These are phyloP conservation scores for Sarcophilus harrisii DNA, from an alignment of 2,797 vertebrate genomes.

Conservation along the genomic window DNA sequence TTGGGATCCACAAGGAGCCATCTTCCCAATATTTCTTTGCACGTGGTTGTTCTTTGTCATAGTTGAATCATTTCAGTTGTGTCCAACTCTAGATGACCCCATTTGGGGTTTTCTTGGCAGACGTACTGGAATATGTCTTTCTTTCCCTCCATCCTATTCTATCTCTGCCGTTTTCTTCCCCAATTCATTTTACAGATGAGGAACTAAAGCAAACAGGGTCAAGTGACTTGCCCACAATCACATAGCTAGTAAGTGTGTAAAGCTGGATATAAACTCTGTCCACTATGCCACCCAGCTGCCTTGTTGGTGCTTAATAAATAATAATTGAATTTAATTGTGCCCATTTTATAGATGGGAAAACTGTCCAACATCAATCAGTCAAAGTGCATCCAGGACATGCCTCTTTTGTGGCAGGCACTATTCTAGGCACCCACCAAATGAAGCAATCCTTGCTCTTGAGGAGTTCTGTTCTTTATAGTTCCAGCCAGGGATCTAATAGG, in stretches of 20 bases:
- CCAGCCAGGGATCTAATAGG: background rate
- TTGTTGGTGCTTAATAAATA: background rate
- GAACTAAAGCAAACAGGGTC: background rate
- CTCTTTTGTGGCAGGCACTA: background rate
- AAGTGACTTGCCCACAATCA: background rate
- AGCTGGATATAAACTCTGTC: background rate
- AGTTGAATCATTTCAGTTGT: background rate
- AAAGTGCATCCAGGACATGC: background rate
- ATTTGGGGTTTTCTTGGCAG: background rate
- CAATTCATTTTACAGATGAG: background rate
- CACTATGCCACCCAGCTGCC: too few species aligned
- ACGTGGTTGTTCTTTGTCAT: background rate
- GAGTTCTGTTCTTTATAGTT: background rate
- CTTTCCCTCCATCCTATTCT: too few species aligned
- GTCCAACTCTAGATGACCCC: background rate
- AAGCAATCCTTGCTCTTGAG: background rate
- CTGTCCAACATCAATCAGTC: background rate
- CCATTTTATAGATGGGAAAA: background rate
- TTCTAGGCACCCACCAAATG: background rate
- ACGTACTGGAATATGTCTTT: background rate
- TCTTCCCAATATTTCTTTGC: background rate
- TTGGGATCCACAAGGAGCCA: background rate
- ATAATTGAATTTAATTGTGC: background rate
- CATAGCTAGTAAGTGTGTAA: background rate
- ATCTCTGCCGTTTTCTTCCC: background rate